Evolutionary conservation across 2,888 invertebrate genomes (phyloP).

Genomic region (Cerastoderma edule): DNA sequence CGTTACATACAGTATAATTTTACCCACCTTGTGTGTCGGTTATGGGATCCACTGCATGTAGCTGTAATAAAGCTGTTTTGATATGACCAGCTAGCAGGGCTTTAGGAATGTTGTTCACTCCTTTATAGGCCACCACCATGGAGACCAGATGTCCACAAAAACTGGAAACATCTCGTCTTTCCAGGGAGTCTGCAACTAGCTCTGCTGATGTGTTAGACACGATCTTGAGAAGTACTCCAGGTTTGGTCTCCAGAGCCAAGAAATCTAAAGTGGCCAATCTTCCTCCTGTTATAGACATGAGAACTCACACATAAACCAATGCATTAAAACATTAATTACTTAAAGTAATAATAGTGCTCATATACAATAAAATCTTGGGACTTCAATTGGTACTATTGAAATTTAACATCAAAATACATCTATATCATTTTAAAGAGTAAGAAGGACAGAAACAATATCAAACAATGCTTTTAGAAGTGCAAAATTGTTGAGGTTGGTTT

Average conservation of each 20-base stretch:
- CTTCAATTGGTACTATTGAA: too few species aligned
- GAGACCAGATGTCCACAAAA: slow-evolving; percentile 81
- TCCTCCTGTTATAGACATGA: slow-evolving; percentile 64
- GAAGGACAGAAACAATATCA: too few species aligned
- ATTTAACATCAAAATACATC: too few species aligned
- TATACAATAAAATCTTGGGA: too few species aligned
- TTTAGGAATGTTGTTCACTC: slow-evolving; percentile 75
- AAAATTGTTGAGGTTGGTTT: too few species aligned
- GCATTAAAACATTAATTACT: too few species aligned
- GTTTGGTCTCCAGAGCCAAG: slow-evolving; percentile 77
- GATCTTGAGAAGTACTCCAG: slow-evolving; percentile 77
- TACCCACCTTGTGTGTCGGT: slow-evolving; percentile 55
- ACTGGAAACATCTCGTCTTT: slow-evolving; percentile 57
- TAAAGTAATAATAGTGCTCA: too few species aligned
- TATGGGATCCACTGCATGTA: slow-evolving; percentile 66
- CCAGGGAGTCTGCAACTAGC: slow-evolving; percentile 67
- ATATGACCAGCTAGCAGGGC: slow-evolving; percentile 80
- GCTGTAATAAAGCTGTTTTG: slow-evolving; percentile 73
- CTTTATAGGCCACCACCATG: slow-evolving; percentile 75
- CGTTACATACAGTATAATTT: neutral
- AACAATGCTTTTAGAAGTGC: too few species aligned
- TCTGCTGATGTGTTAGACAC: slow-evolving; percentile 73
- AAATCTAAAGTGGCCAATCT: slow-evolving; percentile 74
- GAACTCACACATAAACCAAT: too few species aligned
- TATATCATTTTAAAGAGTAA: too few species aligned